These are phyloP conservation scores for Heliconius ethilla DNA, from an alignment of 2,888 invertebrate genomes.

Conservation along the genomic window DNA sequence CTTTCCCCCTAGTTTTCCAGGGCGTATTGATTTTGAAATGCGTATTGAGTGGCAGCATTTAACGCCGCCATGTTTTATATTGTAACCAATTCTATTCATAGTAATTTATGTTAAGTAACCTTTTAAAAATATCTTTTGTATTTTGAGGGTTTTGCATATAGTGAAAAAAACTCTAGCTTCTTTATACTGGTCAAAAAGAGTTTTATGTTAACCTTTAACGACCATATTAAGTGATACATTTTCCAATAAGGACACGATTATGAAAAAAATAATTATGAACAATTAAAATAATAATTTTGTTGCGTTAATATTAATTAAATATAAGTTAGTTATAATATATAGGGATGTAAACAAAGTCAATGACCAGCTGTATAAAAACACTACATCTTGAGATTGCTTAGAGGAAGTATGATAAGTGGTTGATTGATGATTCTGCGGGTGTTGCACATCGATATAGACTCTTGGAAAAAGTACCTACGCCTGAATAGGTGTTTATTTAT, in stretches of 20 bases:
- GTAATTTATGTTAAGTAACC: background rate
- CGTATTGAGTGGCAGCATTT: background rate
- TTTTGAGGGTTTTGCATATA: background rate
- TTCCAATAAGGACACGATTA: no score
- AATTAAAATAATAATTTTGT: background rate
- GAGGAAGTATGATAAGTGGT: conserved; percentile 43
- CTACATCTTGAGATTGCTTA: conserved; percentile 36
- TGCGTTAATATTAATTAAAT: background rate
- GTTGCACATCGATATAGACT: conserved; percentile 22
- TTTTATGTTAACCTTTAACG: background rate
- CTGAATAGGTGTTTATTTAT: conserved; percentile 14
- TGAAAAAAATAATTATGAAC: background rate
- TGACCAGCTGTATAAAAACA: conserved; percentile 38
- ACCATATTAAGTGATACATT: no score
- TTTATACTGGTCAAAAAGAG: no score
- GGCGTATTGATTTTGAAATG: no score
- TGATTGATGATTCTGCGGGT: conserved; percentile 42
- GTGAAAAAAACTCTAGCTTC: no score
- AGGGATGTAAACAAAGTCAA: conserved; percentile 34
- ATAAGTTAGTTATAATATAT: background rate
- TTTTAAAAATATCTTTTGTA: no score
- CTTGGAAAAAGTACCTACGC: conserved; percentile 6
- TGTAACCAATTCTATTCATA: background rate
- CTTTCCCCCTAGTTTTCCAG: no score
- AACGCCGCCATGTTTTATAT: background rate